Base-by-base conservation (phyloP, 1,140 invertebrate genomes). In the Papilio xuthus region DNA sequence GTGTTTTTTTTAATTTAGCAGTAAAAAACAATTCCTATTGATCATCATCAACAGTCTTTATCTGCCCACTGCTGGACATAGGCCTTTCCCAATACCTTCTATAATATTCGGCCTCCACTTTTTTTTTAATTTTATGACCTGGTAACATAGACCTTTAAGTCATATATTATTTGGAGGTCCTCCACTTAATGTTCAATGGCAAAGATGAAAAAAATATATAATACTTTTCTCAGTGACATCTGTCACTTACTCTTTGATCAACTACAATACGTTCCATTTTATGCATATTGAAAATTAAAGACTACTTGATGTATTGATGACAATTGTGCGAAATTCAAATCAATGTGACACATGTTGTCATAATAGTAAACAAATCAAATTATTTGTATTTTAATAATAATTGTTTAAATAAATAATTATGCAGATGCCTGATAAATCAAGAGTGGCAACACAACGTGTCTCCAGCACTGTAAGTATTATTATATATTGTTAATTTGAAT, bases 351-450 rank as follows among this genome's bases (percentile, higher is more conserved):
- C 7, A 20, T 4, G 28, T 13, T 42, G 71, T 73, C 71, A 72
- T 15, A 23, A 42, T 47, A 4, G 9, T 47, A 72, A 72, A 72
- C 37, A 44, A 23, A 23, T 44, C 70, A 23, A 72, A 72, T 42
- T 72, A 42, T 47, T 72, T 1, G 70, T 72, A 47, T 15, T 15
- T n/a, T n/a, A n/a, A 26, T 15, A 42, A 20, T 50, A 18, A 23
- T 20, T 71, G 28, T 41, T n/a, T 37, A 44, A 47, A 72, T 23
- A 23, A 26, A 10, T n/a, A 44, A 73, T 13, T 13, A 73, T 73
- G 23, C 78, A 91, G 89, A 86, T 85, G 32, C 75, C 87, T 44
- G 87, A 89, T 82, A 91, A 88, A 80, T 83, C 86, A 75, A 85
- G 87, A 8, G 84, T 84, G 85, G 87, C 79, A 79, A 91, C 90